These are phyloP conservation scores for Cryptus viduatorius DNA, from an alignment of 2,888 invertebrate genomes.

Conservation along the genomic window DNA sequence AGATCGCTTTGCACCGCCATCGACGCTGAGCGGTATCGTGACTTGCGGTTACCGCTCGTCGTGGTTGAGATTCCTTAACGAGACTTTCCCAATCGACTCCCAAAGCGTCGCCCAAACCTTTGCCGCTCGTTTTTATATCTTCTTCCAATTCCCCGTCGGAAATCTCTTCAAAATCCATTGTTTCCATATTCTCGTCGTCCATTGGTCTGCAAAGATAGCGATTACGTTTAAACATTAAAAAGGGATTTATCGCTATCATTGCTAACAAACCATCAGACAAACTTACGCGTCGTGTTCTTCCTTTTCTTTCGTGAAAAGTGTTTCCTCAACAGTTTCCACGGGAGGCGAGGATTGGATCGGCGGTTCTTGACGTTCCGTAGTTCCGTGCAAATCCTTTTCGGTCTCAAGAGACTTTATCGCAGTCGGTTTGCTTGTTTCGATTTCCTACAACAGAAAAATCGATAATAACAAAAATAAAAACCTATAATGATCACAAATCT, in stretches of 20 bases:
- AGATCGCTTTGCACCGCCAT: conserved; percentile 93
- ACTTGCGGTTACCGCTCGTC: conserved; percentile 78
- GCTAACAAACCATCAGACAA: not conserved
- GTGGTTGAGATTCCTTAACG: conserved; percentile 91
- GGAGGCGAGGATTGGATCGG: conserved; percentile 75
- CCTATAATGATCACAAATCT: not conserved
- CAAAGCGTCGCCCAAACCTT: conserved; percentile 94
- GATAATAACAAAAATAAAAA: not conserved
- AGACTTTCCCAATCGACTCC: conserved; percentile 98
- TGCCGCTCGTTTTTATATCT: conserved; percentile 88
- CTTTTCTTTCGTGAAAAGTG: conserved; percentile 78
- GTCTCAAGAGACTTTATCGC: conserved; percentile 75
- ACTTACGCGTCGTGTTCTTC: conserved; percentile 73
- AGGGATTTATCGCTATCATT: not conserved
- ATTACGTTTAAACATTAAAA: not conserved
- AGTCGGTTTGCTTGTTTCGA: conserved; percentile 50
- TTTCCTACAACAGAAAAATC: conserved; percentile 46
- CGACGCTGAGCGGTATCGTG: conserved; percentile 89
- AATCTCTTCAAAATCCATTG: conserved; percentile 95
- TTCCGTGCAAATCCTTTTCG: conserved; percentile 71
- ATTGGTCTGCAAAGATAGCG: conserved; percentile 82
- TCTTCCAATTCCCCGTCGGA: conserved; percentile 96
- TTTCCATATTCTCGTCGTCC: conserved; percentile 90
- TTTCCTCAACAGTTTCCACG: conserved; percentile 78
- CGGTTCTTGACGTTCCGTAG: conserved; percentile 75